phyloP scores from a whole-genome alignment of 2,888 invertebrate genomes.

The Cephus pygmeus region DNA sequence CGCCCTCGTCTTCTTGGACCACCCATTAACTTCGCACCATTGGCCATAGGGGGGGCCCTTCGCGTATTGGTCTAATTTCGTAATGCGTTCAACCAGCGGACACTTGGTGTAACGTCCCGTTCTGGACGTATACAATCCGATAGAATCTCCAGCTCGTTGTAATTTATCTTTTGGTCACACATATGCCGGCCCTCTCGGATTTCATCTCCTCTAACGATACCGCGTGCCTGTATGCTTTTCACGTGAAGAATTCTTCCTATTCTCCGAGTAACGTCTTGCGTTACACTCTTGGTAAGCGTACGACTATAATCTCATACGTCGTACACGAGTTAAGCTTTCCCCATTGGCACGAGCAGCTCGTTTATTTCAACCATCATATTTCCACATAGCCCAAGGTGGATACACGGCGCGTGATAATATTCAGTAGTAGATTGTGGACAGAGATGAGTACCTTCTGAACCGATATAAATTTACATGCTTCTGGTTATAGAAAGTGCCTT shows the following conservation, averaged over 20 bases:
- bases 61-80: constrained; percentile 41
- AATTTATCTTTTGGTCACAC: constrained; percentile 31
- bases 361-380: background rate
- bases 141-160: constrained; percentile 25
- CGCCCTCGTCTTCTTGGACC: constrained; percentile 16
- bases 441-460: background rate
- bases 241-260: background rate
- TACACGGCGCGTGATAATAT: background rate
- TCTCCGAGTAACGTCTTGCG: background rate
- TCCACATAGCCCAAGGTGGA: no score
- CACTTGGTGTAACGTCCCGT: constrained; percentile 14
- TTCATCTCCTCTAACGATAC: constrained; percentile 19
- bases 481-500: background rate
- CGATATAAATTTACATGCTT: background rate
- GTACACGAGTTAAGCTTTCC: background rate
- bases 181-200: constrained; percentile 13
- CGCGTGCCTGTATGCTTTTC: constrained; percentile 11
- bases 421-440: background rate
- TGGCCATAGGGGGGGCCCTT: constrained; percentile 20
- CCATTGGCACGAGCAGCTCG: background rate
- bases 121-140: constrained; percentile 18
- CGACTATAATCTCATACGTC: background rate
- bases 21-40: constrained; percentile 31
- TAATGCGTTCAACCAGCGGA: constrained; percentile 33
- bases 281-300: background rate